Percentiles rank a stretch among this genome's conserved stretches.
These are phyloP conservation scores for Xenotilapia flavipinnis DNA, from an alignment of 2,113 vertebrate species.

Conservation along the genomic window DNA sequence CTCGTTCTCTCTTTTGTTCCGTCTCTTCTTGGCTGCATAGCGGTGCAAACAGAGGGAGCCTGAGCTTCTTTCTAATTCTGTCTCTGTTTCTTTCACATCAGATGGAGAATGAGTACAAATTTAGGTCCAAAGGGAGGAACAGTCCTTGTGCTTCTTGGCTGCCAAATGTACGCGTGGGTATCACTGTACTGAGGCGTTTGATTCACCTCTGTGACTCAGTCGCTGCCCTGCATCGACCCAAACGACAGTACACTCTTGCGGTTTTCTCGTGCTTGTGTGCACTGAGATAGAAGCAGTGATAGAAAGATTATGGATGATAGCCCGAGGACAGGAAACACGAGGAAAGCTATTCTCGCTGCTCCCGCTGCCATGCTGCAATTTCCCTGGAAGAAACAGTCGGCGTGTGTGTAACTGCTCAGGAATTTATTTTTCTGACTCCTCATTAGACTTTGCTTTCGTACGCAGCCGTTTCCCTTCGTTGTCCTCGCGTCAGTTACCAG, in stretches of 20 bases:
- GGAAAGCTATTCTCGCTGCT: neutral
- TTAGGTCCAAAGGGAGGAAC: neutral
- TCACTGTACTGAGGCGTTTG: neutral
- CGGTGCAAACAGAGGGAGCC: neutral
- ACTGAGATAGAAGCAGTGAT: neutral
- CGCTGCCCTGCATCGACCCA: neutral
- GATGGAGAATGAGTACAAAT: neutral
- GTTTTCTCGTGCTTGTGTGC: neutral
- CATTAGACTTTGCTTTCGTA: neutral
- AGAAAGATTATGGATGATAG: conserved; percentile 1
- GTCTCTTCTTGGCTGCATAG: neutral
- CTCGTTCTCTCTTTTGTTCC: conserved; percentile 12
- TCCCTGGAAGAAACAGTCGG: neutral
- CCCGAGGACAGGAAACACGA: conserved; percentile 2
- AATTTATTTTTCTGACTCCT: neutral
- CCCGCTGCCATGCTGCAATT: neutral
- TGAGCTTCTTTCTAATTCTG: neutral
- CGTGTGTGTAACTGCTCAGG: neutral
- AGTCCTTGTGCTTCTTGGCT: neutral
- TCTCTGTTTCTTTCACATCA: neutral
- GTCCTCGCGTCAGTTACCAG: neutral
- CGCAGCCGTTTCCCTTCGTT: neutral
- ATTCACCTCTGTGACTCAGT: neutral
- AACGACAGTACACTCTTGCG: neutral
- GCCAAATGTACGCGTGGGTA: neutral